These are phyloP conservation scores for Petrocephalus sullivani DNA, from an alignment of 2,797 vertebrate species.

Conservation along the genomic window DNA sequence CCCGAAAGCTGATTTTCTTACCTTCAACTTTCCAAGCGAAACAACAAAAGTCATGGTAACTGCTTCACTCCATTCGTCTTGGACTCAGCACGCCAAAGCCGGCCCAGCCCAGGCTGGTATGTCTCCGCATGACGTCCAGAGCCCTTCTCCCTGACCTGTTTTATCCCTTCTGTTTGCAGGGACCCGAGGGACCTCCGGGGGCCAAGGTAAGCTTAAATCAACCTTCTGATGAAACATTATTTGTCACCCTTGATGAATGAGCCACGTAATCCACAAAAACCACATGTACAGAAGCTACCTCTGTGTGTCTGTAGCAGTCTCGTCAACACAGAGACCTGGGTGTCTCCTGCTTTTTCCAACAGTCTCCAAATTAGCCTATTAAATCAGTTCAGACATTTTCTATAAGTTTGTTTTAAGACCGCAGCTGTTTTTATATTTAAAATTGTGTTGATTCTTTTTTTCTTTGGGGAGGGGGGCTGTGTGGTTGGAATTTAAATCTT, in stretches of 20 bases:
- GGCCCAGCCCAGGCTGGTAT: background rate
- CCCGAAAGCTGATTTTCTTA: background rate
- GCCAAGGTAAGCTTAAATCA: constrained; percentile 69
- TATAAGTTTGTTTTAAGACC: background rate
- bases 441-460: background rate
- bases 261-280: background rate
- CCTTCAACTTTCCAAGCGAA: background rate
- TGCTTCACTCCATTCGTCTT: background rate
- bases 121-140: background rate
- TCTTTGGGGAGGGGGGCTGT: background rate
- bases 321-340: background rate
- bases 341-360: background rate
- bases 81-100: background rate
- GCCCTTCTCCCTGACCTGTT: background rate
- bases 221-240: background rate
- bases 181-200: constrained; percentile 86
- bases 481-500: background rate
- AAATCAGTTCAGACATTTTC: background rate
- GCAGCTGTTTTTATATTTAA: background rate
- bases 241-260: background rate
- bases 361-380: background rate
- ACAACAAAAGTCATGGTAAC: background rate
- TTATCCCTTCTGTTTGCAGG: constrained; percentile 65
- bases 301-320: background rate
- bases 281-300: background rate